Evolutionary conservation across 2,113 vertebrate genomes (phyloP).

Genomic region (Gobiocypris rarus): DNA sequence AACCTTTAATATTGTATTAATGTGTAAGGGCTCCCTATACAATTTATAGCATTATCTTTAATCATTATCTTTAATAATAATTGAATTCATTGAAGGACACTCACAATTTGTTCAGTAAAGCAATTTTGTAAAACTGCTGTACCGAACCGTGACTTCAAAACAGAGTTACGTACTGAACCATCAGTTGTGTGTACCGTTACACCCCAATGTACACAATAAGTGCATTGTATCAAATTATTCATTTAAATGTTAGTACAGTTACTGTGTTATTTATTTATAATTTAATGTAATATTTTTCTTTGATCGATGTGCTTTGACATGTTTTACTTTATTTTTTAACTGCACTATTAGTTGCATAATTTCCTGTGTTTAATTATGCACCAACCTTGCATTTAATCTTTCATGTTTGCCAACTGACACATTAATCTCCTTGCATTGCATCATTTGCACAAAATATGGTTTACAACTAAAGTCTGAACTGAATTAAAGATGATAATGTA

Average conservation of each 20-base stretch:
- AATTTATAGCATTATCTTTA: no score
- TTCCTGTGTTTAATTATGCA: conserved; percentile 26
- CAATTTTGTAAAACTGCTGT: no score
- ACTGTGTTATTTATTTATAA: neutral
- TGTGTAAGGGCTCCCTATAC: no score
- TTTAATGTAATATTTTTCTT: neutral
- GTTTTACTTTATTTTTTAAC: neutral
- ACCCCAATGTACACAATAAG: no score
- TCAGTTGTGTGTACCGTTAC: no score
- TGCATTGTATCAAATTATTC: no score
- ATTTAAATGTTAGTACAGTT: neutral
- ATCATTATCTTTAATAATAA: no score
- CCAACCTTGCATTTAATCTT: conserved; percentile 9
- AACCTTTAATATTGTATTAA: no score
- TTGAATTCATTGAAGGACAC: no score
- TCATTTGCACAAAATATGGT: conserved; percentile 10
- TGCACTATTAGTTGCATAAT: conserved; percentile 29
- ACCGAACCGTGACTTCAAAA: no score
- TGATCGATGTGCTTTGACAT: neutral
- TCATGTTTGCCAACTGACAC: conserved; percentile 16
- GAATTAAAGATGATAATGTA: neutral
- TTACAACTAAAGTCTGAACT: neutral
- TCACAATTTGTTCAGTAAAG: no score
- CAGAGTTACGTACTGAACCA: no score
- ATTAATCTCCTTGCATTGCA: conserved; percentile 1